phyloP scores from a whole-genome alignment of 2,113 vertebrate genomes.

The Nipponia nippon region DNA sequence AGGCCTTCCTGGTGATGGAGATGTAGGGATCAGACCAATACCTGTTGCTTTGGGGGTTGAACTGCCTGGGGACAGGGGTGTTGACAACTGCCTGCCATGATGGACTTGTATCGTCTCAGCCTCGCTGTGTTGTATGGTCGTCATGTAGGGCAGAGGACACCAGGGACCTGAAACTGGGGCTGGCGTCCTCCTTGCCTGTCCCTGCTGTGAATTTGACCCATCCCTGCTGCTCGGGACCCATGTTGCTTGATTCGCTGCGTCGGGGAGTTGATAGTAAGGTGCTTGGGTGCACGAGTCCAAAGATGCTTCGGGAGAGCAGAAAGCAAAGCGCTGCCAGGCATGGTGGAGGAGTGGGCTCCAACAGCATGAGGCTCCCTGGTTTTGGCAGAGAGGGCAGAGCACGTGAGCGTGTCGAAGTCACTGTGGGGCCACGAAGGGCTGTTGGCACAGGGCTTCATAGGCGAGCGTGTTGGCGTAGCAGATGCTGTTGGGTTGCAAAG shows the following conservation, averaged over 20 bases:
- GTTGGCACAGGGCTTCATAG: not conserved
- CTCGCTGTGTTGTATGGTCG: fast-evolving
- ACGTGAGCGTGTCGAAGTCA: fast-evolving
- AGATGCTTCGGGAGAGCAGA: not conserved
- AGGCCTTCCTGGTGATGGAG: not conserved
- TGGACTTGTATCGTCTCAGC: fast-evolving
- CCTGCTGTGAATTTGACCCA: too few relatives aligned
- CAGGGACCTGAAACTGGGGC: fast-evolving
- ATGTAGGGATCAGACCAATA: not conserved
- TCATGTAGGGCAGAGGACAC: fast-evolving
- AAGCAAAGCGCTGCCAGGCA: not conserved
- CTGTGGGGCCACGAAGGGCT: not conserved
- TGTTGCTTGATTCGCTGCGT: fast-evolving
- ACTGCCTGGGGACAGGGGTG: fast-evolving
- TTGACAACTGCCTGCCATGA: not conserved
- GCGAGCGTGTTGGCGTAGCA: fast-evolving
- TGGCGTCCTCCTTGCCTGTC: not conserved
- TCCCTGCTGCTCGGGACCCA: fast-evolving
- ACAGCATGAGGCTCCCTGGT: not conserved
- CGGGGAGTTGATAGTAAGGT: not conserved
- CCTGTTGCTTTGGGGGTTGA: fast-evolving
- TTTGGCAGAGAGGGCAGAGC: not conserved
- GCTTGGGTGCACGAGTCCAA: fast-evolving
- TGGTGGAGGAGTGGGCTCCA: not conserved
- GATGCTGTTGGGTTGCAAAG: not conserved